Evolutionary conservation across 2,113 vertebrate species (phyloP).

Genomic region (Odobenus rosmarus): DNA sequence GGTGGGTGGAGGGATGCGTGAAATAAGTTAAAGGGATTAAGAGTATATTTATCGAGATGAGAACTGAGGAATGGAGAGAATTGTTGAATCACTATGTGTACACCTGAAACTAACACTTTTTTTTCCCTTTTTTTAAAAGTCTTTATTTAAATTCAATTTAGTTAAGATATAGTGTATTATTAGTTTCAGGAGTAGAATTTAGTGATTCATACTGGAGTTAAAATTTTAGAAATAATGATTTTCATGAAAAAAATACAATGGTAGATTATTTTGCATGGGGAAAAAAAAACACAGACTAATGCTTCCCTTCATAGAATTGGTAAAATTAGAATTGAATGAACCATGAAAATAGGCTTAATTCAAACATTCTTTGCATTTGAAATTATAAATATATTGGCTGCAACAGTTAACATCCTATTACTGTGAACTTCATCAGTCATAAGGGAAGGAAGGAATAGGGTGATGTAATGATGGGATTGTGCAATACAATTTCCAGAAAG

Average conservation of each 20-base stretch:
- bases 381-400: slow-evolving; percentile 72
- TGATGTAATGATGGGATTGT: not conserved
- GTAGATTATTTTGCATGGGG: not conserved
- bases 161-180: too few relatives aligned
- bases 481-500: slow-evolving; percentile 47
- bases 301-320: slow-evolving; percentile 67
- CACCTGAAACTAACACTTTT: not conserved
- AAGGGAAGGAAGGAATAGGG: not conserved
- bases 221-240: not conserved
- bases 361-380: slow-evolving; percentile 72
- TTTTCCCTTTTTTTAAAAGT: too few relatives aligned
- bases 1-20: not conserved
- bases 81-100: not conserved
- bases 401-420: slow-evolving; percentile 59
- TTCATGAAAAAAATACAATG: not conserved
- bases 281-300: not conserved
- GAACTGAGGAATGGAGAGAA: not conserved
- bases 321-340: slow-evolving; percentile 75
- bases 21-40: not conserved
- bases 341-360: slow-evolving; percentile 73
- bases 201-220: not conserved
- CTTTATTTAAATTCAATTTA: too few relatives aligned
- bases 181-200: too few relatives aligned
- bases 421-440: slow-evolving; percentile 23
- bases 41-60: not conserved